These are phyloP conservation scores for Potamarius usumacintae DNA, from an alignment of 2,113 vertebrate genomes.

Conservation along the genomic window DNA sequence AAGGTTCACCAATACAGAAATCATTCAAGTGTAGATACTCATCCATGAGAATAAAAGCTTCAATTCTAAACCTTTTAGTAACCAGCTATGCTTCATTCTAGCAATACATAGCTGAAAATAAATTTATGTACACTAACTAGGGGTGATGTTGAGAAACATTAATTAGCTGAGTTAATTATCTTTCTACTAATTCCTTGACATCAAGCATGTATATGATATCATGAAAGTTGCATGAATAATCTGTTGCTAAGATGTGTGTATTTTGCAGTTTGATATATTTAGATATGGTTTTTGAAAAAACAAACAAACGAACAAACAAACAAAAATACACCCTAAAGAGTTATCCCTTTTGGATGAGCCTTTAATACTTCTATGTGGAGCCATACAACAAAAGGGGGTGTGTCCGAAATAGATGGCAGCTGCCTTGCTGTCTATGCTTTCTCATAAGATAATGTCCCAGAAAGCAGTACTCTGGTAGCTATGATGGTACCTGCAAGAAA, in stretches of 20 bases:
- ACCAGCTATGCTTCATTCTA: constrained; percentile 6
- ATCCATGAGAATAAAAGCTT: constrained; percentile 33
- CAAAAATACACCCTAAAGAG: neutral
- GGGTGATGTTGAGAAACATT: constrained; percentile 44
- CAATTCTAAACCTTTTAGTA: constrained; percentile 14
- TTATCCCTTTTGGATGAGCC: neutral
- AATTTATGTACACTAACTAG: constrained; percentile 11
- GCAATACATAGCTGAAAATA: constrained; percentile 28
- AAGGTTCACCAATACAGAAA: constrained; percentile 34
- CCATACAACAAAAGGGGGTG: neutral
- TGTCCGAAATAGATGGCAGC: neutral
- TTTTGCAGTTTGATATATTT: constrained; percentile 59
- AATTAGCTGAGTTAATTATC: constrained; percentile 52
- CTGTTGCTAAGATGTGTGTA: constrained; percentile 62
- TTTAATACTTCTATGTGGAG: neutral
- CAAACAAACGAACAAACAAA: no score
- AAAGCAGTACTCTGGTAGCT: neutral
- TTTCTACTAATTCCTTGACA: constrained; percentile 42
- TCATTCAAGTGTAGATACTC: constrained; percentile 15
- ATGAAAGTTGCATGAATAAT: constrained; percentile 56
- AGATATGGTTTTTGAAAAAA: constrained; percentile 49
- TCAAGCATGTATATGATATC: constrained; percentile 57
- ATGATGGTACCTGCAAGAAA: neutral
- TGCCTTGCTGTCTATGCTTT: neutral
- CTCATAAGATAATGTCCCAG: neutral